phyloP scores from a whole-genome alignment of 1,140 invertebrate species.

The Phymorhynchus buccinoides region DNA sequence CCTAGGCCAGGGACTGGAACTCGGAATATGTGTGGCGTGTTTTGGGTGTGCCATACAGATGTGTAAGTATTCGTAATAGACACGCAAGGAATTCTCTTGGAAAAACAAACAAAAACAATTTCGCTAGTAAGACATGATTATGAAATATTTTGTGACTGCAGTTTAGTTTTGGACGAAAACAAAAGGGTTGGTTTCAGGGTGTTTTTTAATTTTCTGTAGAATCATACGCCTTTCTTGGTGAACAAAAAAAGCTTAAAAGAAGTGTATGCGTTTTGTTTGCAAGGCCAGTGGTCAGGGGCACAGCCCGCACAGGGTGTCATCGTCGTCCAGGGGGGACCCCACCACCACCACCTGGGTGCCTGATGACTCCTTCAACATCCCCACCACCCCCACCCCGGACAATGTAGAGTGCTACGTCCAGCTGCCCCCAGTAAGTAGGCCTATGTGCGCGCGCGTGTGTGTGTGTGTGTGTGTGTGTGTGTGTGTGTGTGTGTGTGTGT shows the following conservation, averaged over 20 bases:
- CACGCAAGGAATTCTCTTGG: too few species aligned
- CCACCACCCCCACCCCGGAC: slow-evolving; percentile 23
- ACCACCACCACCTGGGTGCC: neutral
- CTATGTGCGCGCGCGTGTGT: neutral
- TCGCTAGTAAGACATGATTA: too few species aligned
- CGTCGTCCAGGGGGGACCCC: neutral
- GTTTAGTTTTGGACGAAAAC: too few species aligned
- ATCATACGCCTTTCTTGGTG: too few species aligned
- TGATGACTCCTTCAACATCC: neutral
- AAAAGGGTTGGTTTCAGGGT: too few species aligned
- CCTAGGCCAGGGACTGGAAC: too few species aligned
- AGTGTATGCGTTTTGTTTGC: neutral
- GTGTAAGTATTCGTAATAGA: too few species aligned
- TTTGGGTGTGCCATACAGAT: too few species aligned
- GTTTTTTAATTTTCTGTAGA: too few species aligned
- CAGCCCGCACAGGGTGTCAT: neutral
- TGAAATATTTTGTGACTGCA: too few species aligned
- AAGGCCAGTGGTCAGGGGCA: neutral
- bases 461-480: neutral
- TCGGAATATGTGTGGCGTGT: too few species aligned
- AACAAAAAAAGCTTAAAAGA: neutral
- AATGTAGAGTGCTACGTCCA: slow-evolving; percentile 37
- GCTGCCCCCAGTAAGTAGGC: slow-evolving; percentile 30
- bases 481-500: neutral
- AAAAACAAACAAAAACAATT: too few species aligned